Percentiles rank a stretch among this genome's conserved stretches.
These are phyloP conservation scores for Neostethus bicornis DNA, from an alignment of 2,797 vertebrate species.

Conservation along the genomic window DNA sequence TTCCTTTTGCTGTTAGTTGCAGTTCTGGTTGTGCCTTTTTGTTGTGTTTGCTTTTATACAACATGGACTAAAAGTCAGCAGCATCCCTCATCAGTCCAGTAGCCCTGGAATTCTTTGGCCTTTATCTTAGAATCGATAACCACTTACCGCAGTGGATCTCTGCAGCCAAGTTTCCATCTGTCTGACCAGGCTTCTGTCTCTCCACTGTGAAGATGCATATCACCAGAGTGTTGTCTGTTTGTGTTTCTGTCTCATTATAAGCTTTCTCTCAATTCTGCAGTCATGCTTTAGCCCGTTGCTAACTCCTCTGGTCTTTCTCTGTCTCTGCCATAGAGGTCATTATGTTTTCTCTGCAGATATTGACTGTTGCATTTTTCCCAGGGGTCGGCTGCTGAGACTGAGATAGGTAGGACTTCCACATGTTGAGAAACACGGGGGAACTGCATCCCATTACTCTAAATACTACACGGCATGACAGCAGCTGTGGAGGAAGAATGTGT, in stretches of 20 bases:
- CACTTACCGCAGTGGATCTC: constrained; percentile 69
- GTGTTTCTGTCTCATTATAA: constrained; percentile 18
- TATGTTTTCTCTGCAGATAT: constrained; percentile 54
- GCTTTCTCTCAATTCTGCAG: constrained; percentile 48
- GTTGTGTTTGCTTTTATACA: constrained; percentile 31
- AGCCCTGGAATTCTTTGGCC: constrained; percentile 49
- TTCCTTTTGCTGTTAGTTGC: constrained; percentile 12
- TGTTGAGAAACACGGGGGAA: constrained; percentile 22
- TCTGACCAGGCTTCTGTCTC: constrained; percentile 35
- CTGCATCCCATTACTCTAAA: constrained; percentile 50
- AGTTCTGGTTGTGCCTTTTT: constrained; percentile 18
- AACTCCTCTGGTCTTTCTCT: constrained; percentile 22
- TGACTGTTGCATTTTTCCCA: constrained; percentile 34
- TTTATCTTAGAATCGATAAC: constrained; percentile 71
- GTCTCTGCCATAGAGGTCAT: constrained; percentile 60
- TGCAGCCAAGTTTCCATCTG: constrained; percentile 51
- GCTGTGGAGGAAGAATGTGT: constrained; percentile 22
- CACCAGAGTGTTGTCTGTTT: constrained; percentile 36
- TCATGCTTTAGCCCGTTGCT: constrained; percentile 19
- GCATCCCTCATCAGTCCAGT: constrained; percentile 40
- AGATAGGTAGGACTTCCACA: constrained; percentile 36
- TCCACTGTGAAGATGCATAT: constrained; percentile 33
- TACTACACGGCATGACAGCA: constrained; percentile 27
- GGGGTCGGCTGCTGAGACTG: constrained; percentile 25
- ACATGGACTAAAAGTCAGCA: constrained; percentile 34